These are phyloP conservation scores for Ellobius talpinus DNA, from an alignment of 2,113 vertebrate species.

Conservation along the genomic window DNA sequence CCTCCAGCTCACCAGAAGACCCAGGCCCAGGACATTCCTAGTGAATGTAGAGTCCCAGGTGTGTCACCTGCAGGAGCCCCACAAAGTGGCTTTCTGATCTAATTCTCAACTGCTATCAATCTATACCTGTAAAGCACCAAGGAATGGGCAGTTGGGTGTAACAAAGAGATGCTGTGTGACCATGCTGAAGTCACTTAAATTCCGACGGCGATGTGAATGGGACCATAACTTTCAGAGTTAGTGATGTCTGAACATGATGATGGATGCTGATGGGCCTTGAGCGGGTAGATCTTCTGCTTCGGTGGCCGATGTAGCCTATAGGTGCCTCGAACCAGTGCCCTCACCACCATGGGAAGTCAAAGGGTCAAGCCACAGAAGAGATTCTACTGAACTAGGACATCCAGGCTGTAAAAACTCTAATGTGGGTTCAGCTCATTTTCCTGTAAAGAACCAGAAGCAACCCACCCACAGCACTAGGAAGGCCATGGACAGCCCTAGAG, in stretches of 20 bases:
- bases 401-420: rapidly evolving
- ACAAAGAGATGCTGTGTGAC: not conserved
- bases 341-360: not conserved
- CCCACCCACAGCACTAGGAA: not conserved
- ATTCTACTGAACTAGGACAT: not conserved
- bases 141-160: not conserved
- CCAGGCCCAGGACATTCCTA: not conserved
- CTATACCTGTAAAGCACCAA: not conserved
- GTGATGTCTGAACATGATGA: not conserved
- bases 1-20: not conserved
- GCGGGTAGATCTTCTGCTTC: not conserved
- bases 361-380: not conserved
- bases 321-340: not conserved
- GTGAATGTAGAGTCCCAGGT: not conserved
- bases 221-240: not conserved
- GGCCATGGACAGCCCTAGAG: not conserved
- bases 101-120: not conserved
- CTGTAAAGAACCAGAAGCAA: not conserved
- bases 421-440: no score
- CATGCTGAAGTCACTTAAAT: not conserved
- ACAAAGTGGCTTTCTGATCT: not conserved
- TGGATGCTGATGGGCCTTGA: not conserved
- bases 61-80: not conserved
- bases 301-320: rapidly evolving
- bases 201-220: not conserved